Conservation (phyloP, 92 coral and sea anemone genomes). For the Zoanthus solanderi region DNA sequence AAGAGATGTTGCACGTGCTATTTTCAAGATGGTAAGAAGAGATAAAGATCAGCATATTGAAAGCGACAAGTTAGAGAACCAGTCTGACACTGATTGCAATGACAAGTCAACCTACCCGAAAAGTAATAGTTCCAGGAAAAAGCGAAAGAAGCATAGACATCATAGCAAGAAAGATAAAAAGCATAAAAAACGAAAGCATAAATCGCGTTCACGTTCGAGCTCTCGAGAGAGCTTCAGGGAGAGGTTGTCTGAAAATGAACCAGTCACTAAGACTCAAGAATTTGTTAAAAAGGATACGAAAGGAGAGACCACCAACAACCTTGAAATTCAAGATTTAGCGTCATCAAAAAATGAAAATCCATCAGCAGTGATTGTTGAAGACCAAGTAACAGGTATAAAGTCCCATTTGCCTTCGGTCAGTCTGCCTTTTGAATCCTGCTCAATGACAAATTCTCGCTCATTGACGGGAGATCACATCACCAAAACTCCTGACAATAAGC, state of each 20-base stretch:
- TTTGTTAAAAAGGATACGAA: not conserved
- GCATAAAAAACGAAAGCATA: slow-evolving; percentile 76
- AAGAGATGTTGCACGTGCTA: slow-evolving; percentile 45
- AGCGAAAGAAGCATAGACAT: slow-evolving; percentile 61
- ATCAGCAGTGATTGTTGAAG: not conserved
- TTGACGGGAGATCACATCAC: slow-evolving; percentile 22
- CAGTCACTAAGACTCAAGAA: not conserved
- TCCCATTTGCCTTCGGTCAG: not conserved
- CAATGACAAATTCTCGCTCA: slow-evolving; percentile 59
- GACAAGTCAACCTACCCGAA: not conserved
- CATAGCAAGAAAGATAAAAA: slow-evolving; percentile 44
- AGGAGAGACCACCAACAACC: not conserved
- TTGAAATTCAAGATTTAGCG: not conserved
- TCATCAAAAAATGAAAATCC: not conserved
- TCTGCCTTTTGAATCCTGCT: slow-evolving; percentile 26
- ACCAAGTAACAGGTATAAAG: not conserved
- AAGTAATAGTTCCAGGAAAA: slow-evolving; percentile 21
- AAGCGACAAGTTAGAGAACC: slow-evolving; percentile 22
- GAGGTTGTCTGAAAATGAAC: not conserved
- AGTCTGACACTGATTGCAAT: not conserved
- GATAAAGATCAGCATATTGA: slow-evolving; percentile 76
- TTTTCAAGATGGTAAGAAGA: slow-evolving; percentile 67
- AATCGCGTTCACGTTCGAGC: slow-evolving; percentile 64
- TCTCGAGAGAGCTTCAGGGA: slow-evolving; percentile 58
- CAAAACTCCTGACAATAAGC: slow-evolving; percentile 7